A percentile compares a stretch with the other conserved stretches of the same genome.
Evolutionary conservation across 2,113 vertebrate species (phyloP).

Genomic region (Corydoras maculifer): DNA sequence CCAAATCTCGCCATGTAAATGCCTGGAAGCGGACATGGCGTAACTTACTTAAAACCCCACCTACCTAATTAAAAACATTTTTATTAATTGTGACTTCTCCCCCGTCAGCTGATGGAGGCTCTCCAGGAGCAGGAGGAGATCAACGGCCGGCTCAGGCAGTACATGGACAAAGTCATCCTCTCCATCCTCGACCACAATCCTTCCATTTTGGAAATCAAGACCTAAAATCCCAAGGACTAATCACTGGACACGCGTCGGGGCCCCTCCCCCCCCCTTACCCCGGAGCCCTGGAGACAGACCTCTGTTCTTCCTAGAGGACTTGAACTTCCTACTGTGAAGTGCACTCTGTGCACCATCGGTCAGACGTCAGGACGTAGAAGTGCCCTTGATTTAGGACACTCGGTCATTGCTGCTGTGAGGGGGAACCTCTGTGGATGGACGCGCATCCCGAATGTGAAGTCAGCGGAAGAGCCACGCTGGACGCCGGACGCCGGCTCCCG

Average conservation of each 20-base stretch:
- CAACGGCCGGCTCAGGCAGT: slow-evolving; percentile 86
- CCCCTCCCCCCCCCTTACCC: slow-evolving; percentile 36
- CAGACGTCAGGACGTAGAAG: slow-evolving; percentile 4
- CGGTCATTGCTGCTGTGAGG: slow-evolving; percentile 9
- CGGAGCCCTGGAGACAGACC: slow-evolving; percentile 36
- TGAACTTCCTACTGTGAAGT: slow-evolving; percentile 23
- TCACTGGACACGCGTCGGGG: slow-evolving; percentile 40
- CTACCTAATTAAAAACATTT: too few relatives aligned
- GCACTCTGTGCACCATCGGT: slow-evolving; percentile 6
- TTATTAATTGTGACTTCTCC: not conserved
- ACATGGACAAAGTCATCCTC: slow-evolving; percentile 99
- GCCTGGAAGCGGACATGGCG: too few relatives aligned
- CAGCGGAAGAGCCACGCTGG: not conserved
- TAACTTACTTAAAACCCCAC: too few relatives aligned
- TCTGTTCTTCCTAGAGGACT: not conserved
- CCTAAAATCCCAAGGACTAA: slow-evolving; percentile 55
- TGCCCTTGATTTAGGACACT: not conserved
- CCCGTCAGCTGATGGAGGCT: slow-evolving; percentile 87
- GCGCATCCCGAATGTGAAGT: not conserved
- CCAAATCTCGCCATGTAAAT: too few relatives aligned
- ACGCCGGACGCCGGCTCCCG: not conserved
- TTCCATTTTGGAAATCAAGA: slow-evolving; percentile 95
- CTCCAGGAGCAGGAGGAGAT: slow-evolving; percentile 97
- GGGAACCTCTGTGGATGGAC: not conserved
- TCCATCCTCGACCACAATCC: slow-evolving; percentile 96